Conservation (phyloP, 2,113 vertebrate species). For the Peromyscus leucopus region DNA sequence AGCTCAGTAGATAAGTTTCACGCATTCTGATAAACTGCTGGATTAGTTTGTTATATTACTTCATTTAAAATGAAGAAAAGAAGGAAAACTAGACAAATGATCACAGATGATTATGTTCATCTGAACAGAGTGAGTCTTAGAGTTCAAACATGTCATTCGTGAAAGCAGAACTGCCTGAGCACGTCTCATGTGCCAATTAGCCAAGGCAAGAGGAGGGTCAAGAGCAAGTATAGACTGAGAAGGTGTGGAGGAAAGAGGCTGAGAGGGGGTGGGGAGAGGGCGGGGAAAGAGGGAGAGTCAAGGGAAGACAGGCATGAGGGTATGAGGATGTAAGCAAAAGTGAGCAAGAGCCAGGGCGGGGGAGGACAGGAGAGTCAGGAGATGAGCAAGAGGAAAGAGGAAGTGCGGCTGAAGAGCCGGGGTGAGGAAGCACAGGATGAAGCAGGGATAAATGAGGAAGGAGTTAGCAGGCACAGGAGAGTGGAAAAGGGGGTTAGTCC, state of each 20-base stretch:
- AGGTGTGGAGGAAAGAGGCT: too few species aligned
- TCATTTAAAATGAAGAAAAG: conserved; percentile 39
- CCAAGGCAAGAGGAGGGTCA: background rate
- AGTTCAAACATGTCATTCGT: conserved; percentile 23
- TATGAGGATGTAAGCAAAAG: background rate
- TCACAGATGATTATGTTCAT: conserved; percentile 23
- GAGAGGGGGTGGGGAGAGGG: too few species aligned
- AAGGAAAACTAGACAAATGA: background rate
- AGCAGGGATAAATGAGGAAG: too few species aligned
- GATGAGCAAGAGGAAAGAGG: background rate
- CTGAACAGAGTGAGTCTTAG: background rate
- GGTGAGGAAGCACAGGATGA: too few species aligned
- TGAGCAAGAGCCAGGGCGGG: background rate
- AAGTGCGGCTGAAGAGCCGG: background rate
- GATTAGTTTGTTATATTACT: background rate
- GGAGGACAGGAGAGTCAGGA: background rate
- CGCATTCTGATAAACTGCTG: conserved; percentile 17
- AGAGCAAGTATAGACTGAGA: background rate
- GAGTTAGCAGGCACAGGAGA: background rate
- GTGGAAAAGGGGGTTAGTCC: background rate
- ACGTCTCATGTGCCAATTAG: background rate
- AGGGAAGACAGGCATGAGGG: too few species aligned
- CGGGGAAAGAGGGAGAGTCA: fast-evolving
- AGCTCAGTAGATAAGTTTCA: background rate
- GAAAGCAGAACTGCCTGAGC: background rate